Base-by-base conservation (phyloP, 2,888 invertebrate genomes). In the Syritta pipiens region DNA sequence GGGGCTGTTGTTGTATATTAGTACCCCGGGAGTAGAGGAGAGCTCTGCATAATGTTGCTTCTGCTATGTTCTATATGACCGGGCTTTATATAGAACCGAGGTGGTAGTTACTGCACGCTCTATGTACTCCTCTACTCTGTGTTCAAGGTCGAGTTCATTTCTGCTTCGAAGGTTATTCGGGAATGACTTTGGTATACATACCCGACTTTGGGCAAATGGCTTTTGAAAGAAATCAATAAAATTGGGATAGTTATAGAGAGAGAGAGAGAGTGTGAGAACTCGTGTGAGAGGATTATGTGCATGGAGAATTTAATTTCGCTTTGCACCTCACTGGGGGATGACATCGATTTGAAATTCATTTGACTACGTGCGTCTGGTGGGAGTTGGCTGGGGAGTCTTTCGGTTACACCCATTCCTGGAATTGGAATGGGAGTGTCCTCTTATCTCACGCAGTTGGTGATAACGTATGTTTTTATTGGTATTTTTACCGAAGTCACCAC, bases 91-190 rank as follows among this genome's bases (percentile, higher is more conserved):
- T 71, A 24, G 46, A 17, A 40, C 42, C 24, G 12, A 30, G 35
- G 59, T 57, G 59, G 67, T 74, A 28, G 65, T 67, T 46, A 22
- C 28, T 71, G 44, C 67, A 48, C 57, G 9, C 22, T 44, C 20
- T 49, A 26, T 40, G 17, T 49, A 57, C n/a, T n/a, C n/a, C n/a
- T 49, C 12, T 68, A 67, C 44, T 12, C 42, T 32, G 9, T 71
- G 35, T 26, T 76, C 75, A 76, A 76, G 75, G 75, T 76, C 75
- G 75, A 76, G 75, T 76, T 76, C 75, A 76, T 62, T 62, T 69
- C 12, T 57, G 48, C 62, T 69, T 49, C 62, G 44, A 67, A 69
- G 60, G 62, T 60, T 62, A 60, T 75, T 75, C 53, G 49, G 55
- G 55, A 68, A 62, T 57, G 62, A 62, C 12, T 68, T 75, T 67